Base-by-base conservation (phyloP, 2,113 vertebrate genomes). In the Murina feae region DNA sequence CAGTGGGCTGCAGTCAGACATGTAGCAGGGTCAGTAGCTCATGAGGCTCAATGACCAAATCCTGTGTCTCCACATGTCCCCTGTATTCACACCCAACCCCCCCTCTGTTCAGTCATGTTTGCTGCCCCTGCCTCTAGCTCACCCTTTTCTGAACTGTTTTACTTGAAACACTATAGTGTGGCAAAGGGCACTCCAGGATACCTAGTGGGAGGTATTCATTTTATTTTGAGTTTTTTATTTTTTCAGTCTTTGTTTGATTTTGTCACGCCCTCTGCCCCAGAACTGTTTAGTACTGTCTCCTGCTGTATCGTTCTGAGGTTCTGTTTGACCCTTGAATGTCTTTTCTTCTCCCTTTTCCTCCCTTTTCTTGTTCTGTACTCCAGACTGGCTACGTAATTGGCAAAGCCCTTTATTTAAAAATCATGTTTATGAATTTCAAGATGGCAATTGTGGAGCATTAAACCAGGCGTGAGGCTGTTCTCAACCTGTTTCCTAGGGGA, bases 141-240 rank as follows among this genome's bases (percentile, higher is more conserved):
- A 13, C 44, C 55, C 87, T 86, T 58, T 76, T 80, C 89, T 78
- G 18, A 91, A 37, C 86, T 88, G 83, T 89, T 88, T 95, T 95
- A 96, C 91, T 96, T 94, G 91, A 95, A 97, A 95, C 47, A 35
- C 72, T 72, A 6, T 44, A 4, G 65, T 80, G 74, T 83, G 58
- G 84, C 78, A 84, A 32, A 91, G 79, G 93, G 78, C 18, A n/a
- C 69, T 71, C 20, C 35, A 74, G 69, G 51, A 25, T 66, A 18
- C 66, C 84, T 71, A 44, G 66, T 49, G 30, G 88, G 83, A 91
- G 84, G 85, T 82, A 37, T 76, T 88, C 10, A 12, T 65, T 96
- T 78, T 58, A 68, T 81, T 93, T 84, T 63, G 49, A 44, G 39
- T 76, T 95, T 86, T 75, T 53, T 30, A 3, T 65, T 66, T 90